A percentile compares a stretch with the other conserved stretches of the same genome.
Evolutionary conservation across 2,797 vertebrate genomes (phyloP).

Genomic region (Picus viridis): DNA sequence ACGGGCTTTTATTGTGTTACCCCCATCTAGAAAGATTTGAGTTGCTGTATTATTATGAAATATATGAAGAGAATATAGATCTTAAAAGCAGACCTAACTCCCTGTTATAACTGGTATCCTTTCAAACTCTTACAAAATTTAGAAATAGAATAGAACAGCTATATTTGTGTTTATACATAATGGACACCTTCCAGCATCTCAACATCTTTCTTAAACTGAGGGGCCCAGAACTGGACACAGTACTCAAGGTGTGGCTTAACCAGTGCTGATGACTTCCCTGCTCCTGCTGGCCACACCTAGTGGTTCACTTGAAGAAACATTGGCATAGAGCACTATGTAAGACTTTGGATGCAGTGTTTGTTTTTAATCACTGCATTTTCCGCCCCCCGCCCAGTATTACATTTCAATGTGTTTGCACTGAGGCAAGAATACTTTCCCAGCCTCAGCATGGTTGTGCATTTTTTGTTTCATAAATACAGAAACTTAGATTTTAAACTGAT

Average conservation of each 20-base stretch:
- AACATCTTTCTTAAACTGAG: too few relatives aligned
- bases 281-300: background rate
- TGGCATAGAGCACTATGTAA: slow-evolving; percentile 6
- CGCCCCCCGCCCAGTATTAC: background rate
- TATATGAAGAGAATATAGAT: background rate
- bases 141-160: slow-evolving; percentile 33
- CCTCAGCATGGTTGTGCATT: fast-evolving
- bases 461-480: background rate
- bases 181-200: background rate
- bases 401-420: background rate
- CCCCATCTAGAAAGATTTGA: background rate
- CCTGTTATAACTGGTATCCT: slow-evolving; percentile 1
- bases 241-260: too few relatives aligned
- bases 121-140: slow-evolving; percentile 33
- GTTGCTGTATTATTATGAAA: background rate
- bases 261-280: too few relatives aligned
- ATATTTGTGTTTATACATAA: slow-evolving; percentile 50
- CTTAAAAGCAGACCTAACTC: background rate
- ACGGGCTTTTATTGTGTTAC: background rate
- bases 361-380: background rate
- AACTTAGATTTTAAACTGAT: background rate
- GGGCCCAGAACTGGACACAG: too few relatives aligned
- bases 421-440: background rate
- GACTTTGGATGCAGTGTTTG: background rate
- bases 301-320: background rate